Conservation (phyloP, 2,797 vertebrate species). For the Microctenopoma steveboyesi region DNA sequence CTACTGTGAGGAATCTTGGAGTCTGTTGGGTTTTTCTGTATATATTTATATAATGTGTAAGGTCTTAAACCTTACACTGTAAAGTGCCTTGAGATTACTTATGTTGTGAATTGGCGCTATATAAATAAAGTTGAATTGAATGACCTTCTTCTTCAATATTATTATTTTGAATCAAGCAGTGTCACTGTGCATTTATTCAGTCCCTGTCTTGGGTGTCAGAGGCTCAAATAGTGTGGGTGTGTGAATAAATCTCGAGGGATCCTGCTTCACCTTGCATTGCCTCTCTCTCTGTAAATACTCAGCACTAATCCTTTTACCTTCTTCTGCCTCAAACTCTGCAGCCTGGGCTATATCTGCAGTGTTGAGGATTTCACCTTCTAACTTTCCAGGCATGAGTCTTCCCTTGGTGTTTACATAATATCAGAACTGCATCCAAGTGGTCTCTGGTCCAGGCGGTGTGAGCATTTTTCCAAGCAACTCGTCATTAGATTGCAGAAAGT, state of each 20-base stretch:
- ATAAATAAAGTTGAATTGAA: no score
- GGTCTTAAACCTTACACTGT: no score
- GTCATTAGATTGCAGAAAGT: conserved; percentile 32
- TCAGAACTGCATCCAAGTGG: conserved; percentile 36
- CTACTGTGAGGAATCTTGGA: no score
- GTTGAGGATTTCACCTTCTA: conserved; percentile 44
- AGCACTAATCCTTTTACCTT: conserved; percentile 51
- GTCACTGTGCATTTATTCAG: conserved; percentile 5
- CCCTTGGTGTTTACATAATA: conserved; percentile 52
- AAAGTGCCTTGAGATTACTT: no score
- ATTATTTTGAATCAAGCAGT: conserved; percentile 7
- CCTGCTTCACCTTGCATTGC: conserved; percentile 25
- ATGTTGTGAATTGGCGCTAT: no score
- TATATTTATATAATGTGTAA: no score
- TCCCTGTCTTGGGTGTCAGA: neutral
- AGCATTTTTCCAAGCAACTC: conserved; percentile 22
- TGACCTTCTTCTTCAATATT: no score
- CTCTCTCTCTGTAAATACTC: conserved; percentile 22
- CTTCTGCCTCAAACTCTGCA: conserved; percentile 30
- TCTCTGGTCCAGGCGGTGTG: neutral
- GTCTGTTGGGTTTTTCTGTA: no score
- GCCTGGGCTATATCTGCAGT: conserved; percentile 34
- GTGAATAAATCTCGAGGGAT: conserved; percentile 40
- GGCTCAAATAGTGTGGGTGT: conserved; percentile 31
- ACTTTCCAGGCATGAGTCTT: conserved; percentile 51